Evolutionary conservation across 2,797 vertebrate genomes (phyloP).

Genomic region (Percopsis omiscomaycus): DNA sequence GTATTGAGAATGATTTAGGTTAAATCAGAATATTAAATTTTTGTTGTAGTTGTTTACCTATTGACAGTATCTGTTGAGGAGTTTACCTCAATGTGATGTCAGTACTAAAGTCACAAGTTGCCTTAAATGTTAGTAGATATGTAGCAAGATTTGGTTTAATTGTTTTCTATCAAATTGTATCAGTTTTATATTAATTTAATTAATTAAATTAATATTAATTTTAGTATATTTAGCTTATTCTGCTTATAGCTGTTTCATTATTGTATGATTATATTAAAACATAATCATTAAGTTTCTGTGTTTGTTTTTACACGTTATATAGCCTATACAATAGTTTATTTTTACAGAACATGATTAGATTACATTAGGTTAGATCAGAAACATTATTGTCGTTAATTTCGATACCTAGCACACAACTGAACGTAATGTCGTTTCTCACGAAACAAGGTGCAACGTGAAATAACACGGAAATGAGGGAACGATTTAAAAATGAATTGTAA

Average conservation of each 20-base stretch:
- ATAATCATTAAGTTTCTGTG: slow-evolving; percentile 17
- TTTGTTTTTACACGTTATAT: slow-evolving; percentile 9
- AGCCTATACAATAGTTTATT: no score
- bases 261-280: slow-evolving; percentile 61
- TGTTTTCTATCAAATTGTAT: slow-evolving; percentile 14
- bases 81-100: slow-evolving; percentile 58
- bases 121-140: slow-evolving; percentile 60
- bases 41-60: slow-evolving; percentile 28
- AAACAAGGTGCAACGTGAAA: no score
- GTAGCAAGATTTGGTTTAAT: slow-evolving; percentile 50
- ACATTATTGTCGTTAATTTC: no score
- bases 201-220: slow-evolving; percentile 21
- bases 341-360: no score
- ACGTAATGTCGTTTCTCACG: no score
- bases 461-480: no score
- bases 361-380: no score
- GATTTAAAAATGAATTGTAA: no score
- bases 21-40: slow-evolving; percentile 25
- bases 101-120: slow-evolving; percentile 69
- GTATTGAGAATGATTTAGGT: background rate
- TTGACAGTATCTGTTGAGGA: slow-evolving; percentile 32
- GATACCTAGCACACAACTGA: no score
- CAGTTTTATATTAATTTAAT: slow-evolving; percentile 24
- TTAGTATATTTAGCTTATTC: slow-evolving; percentile 49
- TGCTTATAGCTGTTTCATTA: slow-evolving; percentile 41